Conservation (phyloP, 2,797 vertebrate genomes). For the Poecilia gillii region DNA sequence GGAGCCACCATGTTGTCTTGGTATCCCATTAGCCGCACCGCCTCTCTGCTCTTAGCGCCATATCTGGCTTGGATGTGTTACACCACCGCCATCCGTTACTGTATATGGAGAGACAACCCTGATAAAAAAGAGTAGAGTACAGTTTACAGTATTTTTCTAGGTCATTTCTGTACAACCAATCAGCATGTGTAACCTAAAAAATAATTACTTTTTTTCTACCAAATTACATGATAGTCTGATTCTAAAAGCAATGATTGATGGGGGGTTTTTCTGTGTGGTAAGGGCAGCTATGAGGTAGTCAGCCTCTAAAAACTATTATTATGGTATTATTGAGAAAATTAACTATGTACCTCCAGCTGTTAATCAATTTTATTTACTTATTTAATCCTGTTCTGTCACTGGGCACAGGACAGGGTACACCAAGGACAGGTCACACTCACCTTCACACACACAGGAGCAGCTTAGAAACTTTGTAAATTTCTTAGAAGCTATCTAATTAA, state of each 20-base stretch:
- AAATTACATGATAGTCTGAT: no score
- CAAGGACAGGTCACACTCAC: background rate
- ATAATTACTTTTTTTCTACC: no score
- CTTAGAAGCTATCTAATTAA: no score
- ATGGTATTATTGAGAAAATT: no score
- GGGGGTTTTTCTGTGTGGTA: no score
- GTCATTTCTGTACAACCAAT: no score
- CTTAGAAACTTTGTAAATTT: background rate
- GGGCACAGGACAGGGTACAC: background rate
- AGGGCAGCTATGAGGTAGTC: no score
- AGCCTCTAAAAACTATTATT: no score
- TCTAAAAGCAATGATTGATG: no score
- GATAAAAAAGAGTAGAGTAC: constrained; percentile 70
- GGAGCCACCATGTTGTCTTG: constrained; percentile 84
- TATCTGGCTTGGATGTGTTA: constrained; percentile 91
- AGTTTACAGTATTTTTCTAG: background rate
- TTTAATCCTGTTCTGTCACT: background rate
- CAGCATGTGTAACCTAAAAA: no score
- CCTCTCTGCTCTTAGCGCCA: constrained; percentile 85
- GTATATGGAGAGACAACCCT: constrained; percentile 90
- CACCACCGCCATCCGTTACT: constrained; percentile 84
- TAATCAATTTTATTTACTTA: background rate
- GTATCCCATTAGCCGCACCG: constrained; percentile 85
- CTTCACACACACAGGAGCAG: background rate
- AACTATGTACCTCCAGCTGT: no score